Base-by-base conservation (phyloP, 2,797 vertebrate species). In the Chelon auratus region DNA sequence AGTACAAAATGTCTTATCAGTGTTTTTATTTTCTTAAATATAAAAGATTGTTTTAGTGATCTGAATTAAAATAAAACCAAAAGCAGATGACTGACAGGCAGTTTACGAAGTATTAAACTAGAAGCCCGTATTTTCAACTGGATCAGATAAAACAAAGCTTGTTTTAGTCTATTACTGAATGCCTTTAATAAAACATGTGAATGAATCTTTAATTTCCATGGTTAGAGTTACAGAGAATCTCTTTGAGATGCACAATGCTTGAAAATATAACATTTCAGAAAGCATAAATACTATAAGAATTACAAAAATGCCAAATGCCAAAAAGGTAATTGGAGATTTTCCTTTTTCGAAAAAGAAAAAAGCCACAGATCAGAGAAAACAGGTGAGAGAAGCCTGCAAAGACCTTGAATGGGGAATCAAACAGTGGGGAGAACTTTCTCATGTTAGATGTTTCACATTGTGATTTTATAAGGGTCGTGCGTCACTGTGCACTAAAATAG, bases 401-500 rank as follows among this genome's bases (percentile, higher is more conserved):
- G 62, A 61, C 48, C 26, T 26, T 33, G 30, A 37, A 78, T 65
- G 47, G 42, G 9, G 36, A n/a, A 63, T 61, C 30, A 58, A 72
- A 64, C n/a, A 37, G 66, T 33, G 55, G 45, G 17, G 33, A 59
- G 60, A 78, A 68, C 60, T 69, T 43, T 85, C 76, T 88, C 67
- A 74, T 77, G 66, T 81, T 42, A 26, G 54, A 47, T 47, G 59
- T 78, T 78, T 71, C 81, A 70, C 85, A 89, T 86, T 90, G 83
- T 80, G 84, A 83, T 89, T 91, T 93, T 63, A 91, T 89, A 84
- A 88, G 83, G 53, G 45, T n/a, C 73, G 50, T 79, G 79, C 71
- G 5, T 85, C 85, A 77, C 40, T 9, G 56, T 66, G 45, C 5
- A 50, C 87, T 17, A 63, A 91, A 93, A 91, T 89, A 91, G 83